Evolutionary conservation across 2,113 vertebrate species (phyloP), one percentile per base, ranked within the genome.

Genomic region (Paedocypris sp.): DNA sequence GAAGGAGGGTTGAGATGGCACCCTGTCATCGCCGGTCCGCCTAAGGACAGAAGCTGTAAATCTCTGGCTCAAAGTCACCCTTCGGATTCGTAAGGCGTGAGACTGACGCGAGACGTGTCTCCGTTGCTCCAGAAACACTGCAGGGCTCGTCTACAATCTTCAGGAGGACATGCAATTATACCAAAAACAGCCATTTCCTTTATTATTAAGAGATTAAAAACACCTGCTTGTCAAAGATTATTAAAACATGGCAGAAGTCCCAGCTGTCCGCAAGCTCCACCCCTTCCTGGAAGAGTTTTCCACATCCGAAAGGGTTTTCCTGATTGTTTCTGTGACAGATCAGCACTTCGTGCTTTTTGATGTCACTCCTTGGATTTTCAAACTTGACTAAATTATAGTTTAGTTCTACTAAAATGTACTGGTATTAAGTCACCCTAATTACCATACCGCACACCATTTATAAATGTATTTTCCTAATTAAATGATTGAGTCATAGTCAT

Each of bases 11-110:
- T 47, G 46, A 53, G 73, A 79, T 68, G 64, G 73, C 73, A 28
- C 59, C 71, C 74, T 77, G 79, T 80, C 78, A 75, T 79, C 73
- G 62, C 43, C 38, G 5, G 51, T 42, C 11, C 65, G 63, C 67
- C 48, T 56, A 58, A 18, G 56, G 70, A 58, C 39, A 47, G 60
- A 60, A 33, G 67, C 39, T 57, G 60, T 77, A 80, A 80, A 81
- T 82, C 79, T 78, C 60, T 63, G 4, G 41, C 62, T 78, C 75
- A 76, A 71, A 74, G 76, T 73, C 74, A 73, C 73, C 70, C 70
- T 38, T 31, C 20, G 43, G 28, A 18, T 35, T 66, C 41, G 33
- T 16, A 16, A 12, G 8, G 29, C 11, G 13, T 9, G 29, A n/a
- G 33, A 41, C 15, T 32, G 28, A 15, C 38, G 39, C 19, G 7